Conservation (phyloP, 2,888 invertebrate genomes). For the Platycheirus albimanus region DNA sequence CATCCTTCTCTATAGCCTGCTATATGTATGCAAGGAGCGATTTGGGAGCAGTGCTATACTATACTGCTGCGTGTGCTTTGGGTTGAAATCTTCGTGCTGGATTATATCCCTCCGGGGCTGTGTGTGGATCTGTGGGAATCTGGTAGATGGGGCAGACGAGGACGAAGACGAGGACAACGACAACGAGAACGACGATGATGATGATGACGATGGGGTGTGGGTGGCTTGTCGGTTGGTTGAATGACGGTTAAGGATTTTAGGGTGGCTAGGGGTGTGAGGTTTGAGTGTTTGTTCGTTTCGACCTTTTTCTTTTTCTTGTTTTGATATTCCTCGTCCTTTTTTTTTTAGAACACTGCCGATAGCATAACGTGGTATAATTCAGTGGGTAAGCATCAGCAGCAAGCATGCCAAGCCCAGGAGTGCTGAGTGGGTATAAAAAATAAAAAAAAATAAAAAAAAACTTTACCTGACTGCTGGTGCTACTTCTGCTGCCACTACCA, state of each 20-base stretch:
- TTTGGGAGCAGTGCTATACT: conserved; percentile 68
- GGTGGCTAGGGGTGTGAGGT: conserved; percentile 67
- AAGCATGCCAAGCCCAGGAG: conserved; percentile 70
- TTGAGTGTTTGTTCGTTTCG: conserved; percentile 73
- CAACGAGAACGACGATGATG: conserved; percentile 60
- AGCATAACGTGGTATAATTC: conserved; percentile 74
- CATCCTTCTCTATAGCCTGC: conserved; percentile 68
- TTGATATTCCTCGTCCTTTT: conserved; percentile 60
- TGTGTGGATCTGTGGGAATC: conserved; percentile 70
- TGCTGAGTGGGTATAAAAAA: conserved; percentile 71
- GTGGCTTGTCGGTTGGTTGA: conserved; percentile 81
- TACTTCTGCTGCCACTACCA: conserved; percentile 66
- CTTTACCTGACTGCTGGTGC: conserved; percentile 72
- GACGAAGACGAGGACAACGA: conserved; percentile 75
- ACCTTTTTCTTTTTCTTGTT: conserved; percentile 66
- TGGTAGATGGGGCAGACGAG: conserved; percentile 76
- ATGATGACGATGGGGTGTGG: conserved; percentile 76
- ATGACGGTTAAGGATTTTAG: conserved; percentile 74
- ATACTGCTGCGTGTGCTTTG: conserved; percentile 71
- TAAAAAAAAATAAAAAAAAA: conserved; percentile 38
- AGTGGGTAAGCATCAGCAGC: conserved; percentile 73
- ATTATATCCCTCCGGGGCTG: conserved; percentile 75
- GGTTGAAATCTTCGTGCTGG: conserved; percentile 76
- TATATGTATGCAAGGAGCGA: conserved; percentile 64
- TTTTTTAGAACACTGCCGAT: conserved; percentile 70